Conservation (phyloP, 2,888 invertebrate species). For the Eupithecia inturbata region DNA sequence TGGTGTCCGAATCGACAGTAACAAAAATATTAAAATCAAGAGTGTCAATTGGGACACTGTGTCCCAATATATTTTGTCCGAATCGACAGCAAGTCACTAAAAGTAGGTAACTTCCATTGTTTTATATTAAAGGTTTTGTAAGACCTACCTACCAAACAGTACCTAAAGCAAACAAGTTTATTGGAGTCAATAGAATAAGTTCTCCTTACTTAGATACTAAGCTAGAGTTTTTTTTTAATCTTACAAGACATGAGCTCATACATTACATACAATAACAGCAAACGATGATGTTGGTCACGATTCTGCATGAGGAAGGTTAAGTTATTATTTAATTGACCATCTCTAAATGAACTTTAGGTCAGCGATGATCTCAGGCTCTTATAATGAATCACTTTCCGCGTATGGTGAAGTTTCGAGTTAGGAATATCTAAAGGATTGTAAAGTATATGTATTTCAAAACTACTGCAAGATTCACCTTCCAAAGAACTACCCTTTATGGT, state of each 20-base stretch:
- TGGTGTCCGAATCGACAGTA: too few relatives aligned
- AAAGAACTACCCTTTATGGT: background rate
- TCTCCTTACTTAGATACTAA: background rate
- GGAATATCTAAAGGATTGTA: background rate
- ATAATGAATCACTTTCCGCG: conserved; percentile 38
- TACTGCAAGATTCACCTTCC: background rate
- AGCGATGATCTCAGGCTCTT: conserved; percentile 42
- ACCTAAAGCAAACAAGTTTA: background rate
- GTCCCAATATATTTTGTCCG: too few relatives aligned
- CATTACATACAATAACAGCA: background rate
- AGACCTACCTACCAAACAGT: background rate
- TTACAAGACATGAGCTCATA: background rate
- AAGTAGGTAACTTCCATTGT: background rate
- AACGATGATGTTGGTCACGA: conserved; percentile 27
- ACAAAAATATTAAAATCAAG: too few relatives aligned
- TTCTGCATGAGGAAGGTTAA: conserved; percentile 32
- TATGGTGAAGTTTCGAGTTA: background rate
- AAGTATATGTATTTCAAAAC: too few relatives aligned
- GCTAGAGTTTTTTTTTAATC: background rate
- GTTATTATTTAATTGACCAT: conserved; percentile 25
- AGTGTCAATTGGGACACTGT: too few relatives aligned
- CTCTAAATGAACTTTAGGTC: conserved; percentile 27
- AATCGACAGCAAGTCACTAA: too few relatives aligned
- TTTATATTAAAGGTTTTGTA: background rate
- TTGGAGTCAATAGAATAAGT: background rate